phyloP scores from a whole-genome alignment of 2,113 vertebrate genomes.

The Pteruthius melanotis region DNA sequence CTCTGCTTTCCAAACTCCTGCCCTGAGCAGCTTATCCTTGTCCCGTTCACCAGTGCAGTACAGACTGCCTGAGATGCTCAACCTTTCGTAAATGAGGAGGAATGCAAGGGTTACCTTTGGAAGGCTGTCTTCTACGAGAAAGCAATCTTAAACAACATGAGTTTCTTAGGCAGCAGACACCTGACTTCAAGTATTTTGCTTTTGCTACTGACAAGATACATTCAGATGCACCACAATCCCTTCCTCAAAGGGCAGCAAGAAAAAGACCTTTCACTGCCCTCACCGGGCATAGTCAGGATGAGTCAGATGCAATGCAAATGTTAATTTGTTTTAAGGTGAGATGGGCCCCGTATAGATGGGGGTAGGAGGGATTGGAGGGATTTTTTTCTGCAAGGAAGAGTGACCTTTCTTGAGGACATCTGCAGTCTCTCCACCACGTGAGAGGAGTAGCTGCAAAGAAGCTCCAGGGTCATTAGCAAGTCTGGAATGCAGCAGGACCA shows the following conservation, averaged over 20 bases:
- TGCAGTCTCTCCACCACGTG: background rate
- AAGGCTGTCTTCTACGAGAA: background rate
- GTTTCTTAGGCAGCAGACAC: background rate
- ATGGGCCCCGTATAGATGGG: background rate
- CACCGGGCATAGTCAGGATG: background rate
- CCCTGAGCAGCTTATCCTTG: background rate
- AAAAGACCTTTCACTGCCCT: background rate
- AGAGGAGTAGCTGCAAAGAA: conserved; percentile 46
- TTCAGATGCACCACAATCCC: background rate
- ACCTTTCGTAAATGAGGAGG: background rate
- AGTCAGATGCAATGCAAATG: background rate
- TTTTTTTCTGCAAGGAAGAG: background rate
- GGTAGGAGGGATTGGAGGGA: background rate
- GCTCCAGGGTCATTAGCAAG: conserved; percentile 67
- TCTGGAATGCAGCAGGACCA: conserved; percentile 66
- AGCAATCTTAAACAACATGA: background rate
- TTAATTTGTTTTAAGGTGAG: background rate
- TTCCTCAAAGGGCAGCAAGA: background rate
- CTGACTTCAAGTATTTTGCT: background rate
- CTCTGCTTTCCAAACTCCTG: background rate
- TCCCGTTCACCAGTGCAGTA: accelerated
- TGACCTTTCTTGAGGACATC: conserved; percentile 61
- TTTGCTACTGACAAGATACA: background rate
- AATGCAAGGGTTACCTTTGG: background rate
- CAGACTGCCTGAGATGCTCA: background rate